These are phyloP conservation scores for Mus pahari DNA, from an alignment of 2,113 vertebrate species.

Conservation along the genomic window DNA sequence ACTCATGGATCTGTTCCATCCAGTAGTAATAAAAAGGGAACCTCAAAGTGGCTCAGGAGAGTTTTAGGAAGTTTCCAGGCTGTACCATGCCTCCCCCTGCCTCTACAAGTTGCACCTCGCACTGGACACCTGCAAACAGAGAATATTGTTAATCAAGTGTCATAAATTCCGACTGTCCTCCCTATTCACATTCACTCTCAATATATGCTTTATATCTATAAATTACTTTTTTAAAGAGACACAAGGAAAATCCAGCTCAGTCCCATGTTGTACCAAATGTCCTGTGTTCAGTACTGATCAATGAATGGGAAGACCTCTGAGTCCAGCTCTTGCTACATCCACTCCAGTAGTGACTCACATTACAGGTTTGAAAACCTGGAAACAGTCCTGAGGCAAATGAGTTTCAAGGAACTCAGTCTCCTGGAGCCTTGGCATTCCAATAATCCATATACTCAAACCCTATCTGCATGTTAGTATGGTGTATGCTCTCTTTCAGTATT, in stretches of 20 bases:
- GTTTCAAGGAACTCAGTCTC: too few species aligned
- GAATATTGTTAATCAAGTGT: not conserved
- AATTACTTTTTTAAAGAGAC: not conserved
- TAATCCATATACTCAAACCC: too few species aligned
- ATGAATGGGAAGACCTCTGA: not conserved
- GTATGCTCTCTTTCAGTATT: too few species aligned
- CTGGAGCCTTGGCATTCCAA: too few species aligned
- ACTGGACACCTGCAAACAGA: not conserved
- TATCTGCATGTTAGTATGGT: too few species aligned
- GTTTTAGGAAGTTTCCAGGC: not conserved
- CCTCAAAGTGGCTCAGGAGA: not conserved
- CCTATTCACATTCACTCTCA: not conserved
- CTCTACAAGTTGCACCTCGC: not conserved
- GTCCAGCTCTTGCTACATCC: too few species aligned
- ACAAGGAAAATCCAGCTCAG: not conserved
- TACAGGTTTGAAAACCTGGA: too few species aligned
- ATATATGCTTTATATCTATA: not conserved
- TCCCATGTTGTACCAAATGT: not conserved
- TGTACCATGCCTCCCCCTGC: not conserved
- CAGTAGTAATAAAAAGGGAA: accelerated
- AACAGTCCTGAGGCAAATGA: too few species aligned
- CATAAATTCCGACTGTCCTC: not conserved
- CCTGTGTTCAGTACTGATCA: not conserved
- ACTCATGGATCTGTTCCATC: not conserved
- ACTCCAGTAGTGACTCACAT: too few species aligned